Evolutionary conservation across 2,888 invertebrate species (phyloP), one percentile per base, ranked within the genome.

Genomic region (Agrenia bidenticulata): DNA sequence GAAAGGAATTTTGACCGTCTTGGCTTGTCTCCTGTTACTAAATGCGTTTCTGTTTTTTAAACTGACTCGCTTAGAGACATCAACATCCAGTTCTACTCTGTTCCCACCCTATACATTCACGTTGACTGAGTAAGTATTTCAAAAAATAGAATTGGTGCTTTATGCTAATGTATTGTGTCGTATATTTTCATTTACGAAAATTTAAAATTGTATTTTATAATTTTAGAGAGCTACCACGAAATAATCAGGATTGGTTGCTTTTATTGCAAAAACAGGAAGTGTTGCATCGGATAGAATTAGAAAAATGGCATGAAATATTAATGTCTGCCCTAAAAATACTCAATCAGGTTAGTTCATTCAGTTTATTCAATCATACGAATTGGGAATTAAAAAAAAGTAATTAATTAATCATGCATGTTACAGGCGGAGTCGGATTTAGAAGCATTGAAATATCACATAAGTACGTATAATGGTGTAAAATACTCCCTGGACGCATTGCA

Each of bases 11-110:
- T 82, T 88, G 77, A 81, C 85, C 72, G 83, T 85, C 73, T 84
- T 88, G 72, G 81, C 90, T 27, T 78, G 83, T 77, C 81, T 91
- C 77, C 80, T 85, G 49, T 77, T 88, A 73, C 86, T 88, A 78
- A 90, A 90, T 82, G 89, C 88, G 72, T 83, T 90, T 79, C 85
- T 94, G 67, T 92, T 92, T 83, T 89, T 89, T 82, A 88, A 89
- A 81, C 83, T 94, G 74, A 66, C 69, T 26, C 57, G 66, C 37
- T 64, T 76, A 89, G 89, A 88, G 84, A 85, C 74, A 80, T 88
- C 71, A 88, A 90, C 79, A 84, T 86, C 68, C 78, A 77, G 69
- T 76, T 79, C 50, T 77, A 74, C 70, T 77, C 65, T 72, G 73
- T 59, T 72, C 74, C 64, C 74, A 69, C 42, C 76, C 17, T 81